Conservation (phyloP, 37 sponge, comb jelly and placozoan genomes). For the Agelas oroides region DNA sequence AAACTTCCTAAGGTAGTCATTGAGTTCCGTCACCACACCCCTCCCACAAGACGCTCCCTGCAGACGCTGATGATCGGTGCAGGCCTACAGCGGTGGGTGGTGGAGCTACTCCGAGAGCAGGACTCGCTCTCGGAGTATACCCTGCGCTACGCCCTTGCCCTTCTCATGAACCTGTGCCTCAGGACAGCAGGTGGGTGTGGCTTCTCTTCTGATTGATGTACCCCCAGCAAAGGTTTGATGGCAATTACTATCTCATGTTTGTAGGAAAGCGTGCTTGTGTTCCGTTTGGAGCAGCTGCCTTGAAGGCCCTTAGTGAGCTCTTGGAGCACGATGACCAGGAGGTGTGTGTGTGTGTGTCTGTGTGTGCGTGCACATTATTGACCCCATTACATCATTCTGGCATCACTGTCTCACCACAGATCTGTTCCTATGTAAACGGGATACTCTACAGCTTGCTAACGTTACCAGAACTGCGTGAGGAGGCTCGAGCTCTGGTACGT, state of each 20-base stretch:
- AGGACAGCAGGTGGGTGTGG: constrained; percentile 54
- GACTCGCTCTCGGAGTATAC: constrained; percentile 77
- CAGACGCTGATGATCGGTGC: constrained; percentile 71
- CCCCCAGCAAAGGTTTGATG: too few relatives aligned
- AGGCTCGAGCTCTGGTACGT: constrained; percentile 70
- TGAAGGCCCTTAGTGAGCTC: constrained; percentile 63
- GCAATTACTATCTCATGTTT: too few relatives aligned
- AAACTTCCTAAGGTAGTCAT: too few relatives aligned
- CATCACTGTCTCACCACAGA: constrained; percentile 10
- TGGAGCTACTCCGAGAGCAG: constrained; percentile 29
- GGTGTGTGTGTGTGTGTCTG: constrained; percentile 19
- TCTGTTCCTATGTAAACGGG: constrained; percentile 84
- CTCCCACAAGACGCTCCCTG: constrained; percentile 35
- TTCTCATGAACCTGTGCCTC: constrained; percentile 88
- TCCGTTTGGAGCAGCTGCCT: not conserved
- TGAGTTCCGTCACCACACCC: too few relatives aligned
- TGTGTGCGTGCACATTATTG: too few relatives aligned
- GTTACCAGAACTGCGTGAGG: constrained; percentile 42
- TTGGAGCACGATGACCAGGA: constrained; percentile 76
- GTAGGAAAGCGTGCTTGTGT: constrained; percentile 58
- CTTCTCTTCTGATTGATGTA: too few relatives aligned
- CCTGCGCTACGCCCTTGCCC: constrained; percentile 83
- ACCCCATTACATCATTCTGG: too few relatives aligned
- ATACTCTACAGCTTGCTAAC: constrained; percentile 82
- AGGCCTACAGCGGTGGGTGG: constrained; percentile 60